Conservation (phyloP, 2,797 vertebrate species). For the Enteromius argenteus region DNA sequence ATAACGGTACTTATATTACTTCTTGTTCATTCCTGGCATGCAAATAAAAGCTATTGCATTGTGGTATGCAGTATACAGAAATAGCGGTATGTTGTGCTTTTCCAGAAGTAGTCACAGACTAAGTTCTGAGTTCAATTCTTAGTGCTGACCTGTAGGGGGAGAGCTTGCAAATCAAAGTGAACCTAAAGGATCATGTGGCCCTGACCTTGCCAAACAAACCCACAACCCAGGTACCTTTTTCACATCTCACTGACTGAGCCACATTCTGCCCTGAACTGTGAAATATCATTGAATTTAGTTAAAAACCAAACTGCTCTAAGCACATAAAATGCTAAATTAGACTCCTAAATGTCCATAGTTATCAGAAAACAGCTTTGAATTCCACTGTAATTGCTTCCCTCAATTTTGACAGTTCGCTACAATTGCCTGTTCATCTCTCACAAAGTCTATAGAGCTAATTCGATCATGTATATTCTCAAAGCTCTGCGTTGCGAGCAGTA, state of each 20-base stretch:
- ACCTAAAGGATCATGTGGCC: conserved; percentile 9
- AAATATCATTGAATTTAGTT: conserved; percentile 8
- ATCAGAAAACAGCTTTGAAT: conserved; percentile 23
- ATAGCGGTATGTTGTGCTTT: neutral
- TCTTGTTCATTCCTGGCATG: neutral
- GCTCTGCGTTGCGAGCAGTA: conserved; percentile 6
- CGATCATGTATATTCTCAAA: conserved; percentile 29
- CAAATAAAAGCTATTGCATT: neutral
- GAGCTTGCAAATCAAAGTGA: conserved; percentile 50
- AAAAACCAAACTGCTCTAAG: neutral
- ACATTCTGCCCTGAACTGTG: neutral
- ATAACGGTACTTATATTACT: neutral
- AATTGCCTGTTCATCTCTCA: conserved; percentile 19
- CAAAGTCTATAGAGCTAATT: conserved; percentile 42
- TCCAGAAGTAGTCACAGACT: conserved; percentile 5
- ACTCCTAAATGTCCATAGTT: neutral
- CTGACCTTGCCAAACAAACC: conserved; percentile 44
- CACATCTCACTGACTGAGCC: neutral
- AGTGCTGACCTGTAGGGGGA: conserved; percentile 62
- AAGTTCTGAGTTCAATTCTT: conserved; percentile 21
- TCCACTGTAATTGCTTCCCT: conserved; percentile 21
- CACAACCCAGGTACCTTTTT: conserved; percentile 22
- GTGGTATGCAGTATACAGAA: neutral
- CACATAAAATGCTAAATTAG: conserved; percentile 19
- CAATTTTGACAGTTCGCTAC: neutral